phyloP scores from a whole-genome alignment of 2,888 invertebrate genomes.

The Ferrisia virgata region DNA sequence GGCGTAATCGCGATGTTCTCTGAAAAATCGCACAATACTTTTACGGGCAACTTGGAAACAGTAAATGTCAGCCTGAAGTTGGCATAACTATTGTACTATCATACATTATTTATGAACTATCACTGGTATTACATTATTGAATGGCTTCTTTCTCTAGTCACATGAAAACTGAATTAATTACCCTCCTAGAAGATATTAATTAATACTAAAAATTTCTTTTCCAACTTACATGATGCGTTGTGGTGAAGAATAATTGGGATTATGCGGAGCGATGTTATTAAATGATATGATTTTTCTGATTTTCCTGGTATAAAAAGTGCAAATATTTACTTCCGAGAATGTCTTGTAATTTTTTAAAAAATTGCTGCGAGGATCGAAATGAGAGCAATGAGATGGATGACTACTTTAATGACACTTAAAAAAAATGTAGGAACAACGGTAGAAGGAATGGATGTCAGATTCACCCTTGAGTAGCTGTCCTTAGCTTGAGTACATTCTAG shows the following conservation, averaged over 20 bases:
- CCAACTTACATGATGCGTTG: background rate
- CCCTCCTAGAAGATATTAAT: background rate
- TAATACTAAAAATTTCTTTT: background rate
- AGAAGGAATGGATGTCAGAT: too few relatives aligned
- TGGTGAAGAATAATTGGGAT: background rate
- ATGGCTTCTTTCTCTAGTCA: background rate
- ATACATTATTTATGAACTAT: conserved; percentile 22
- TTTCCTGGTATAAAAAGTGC: too few relatives aligned
- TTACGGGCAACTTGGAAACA: background rate
- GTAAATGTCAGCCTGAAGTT: background rate
- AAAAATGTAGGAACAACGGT: too few relatives aligned
- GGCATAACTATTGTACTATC: background rate
- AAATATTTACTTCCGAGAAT: background rate
- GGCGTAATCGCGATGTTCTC: background rate
- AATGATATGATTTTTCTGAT: too few relatives aligned
- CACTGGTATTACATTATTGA: background rate
- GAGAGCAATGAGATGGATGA: too few relatives aligned
- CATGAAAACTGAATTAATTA: conserved; percentile 20
- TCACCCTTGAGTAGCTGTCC: too few relatives aligned
- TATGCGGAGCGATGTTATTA: background rate
- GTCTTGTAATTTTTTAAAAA: background rate
- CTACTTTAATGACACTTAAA: too few relatives aligned
- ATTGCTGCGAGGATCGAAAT: too few relatives aligned
- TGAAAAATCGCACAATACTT: background rate
- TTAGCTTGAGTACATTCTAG: too few relatives aligned